A percentile compares a stretch with the other conserved stretches of the same genome.
Evolutionary conservation across 2,113 vertebrate species (phyloP).

Genomic region (Parus major): DNA sequence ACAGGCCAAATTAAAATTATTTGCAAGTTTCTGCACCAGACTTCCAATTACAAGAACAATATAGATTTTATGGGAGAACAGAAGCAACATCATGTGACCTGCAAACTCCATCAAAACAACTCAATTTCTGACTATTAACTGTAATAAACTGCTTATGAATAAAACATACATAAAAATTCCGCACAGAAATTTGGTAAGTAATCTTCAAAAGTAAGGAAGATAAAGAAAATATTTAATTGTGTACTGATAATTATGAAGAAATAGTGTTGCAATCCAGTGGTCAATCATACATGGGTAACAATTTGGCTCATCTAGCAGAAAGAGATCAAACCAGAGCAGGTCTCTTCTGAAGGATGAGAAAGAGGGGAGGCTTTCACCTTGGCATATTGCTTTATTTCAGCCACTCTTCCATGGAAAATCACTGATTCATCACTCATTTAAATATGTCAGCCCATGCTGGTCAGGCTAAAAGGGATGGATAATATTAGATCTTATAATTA

Average conservation of each 20-base stretch:
- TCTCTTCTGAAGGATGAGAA: background rate
- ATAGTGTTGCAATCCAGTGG: background rate
- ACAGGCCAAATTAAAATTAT: constrained; percentile 13
- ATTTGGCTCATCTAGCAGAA: background rate
- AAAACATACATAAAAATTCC: background rate
- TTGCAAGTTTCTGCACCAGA: background rate
- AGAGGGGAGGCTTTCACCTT: background rate
- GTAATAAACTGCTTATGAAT: constrained; percentile 15
- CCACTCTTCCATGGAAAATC: background rate
- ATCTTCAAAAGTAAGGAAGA: background rate
- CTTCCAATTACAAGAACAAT: background rate
- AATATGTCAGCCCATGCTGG: background rate
- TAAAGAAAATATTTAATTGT: background rate
- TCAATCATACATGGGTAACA: background rate
- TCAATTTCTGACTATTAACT: background rate
- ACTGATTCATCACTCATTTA: background rate
- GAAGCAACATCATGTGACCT: background rate
- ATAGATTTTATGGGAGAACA: background rate
- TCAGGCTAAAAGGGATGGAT: background rate
- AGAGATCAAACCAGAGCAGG: background rate
- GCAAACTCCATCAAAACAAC: background rate
- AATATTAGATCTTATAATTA: background rate
- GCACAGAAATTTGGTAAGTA: background rate
- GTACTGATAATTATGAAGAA: background rate
- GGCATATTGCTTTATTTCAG: background rate